These are phyloP conservation scores for Ridgeia piscesae DNA, from an alignment of 1,140 invertebrate species.

Conservation along the genomic window DNA sequence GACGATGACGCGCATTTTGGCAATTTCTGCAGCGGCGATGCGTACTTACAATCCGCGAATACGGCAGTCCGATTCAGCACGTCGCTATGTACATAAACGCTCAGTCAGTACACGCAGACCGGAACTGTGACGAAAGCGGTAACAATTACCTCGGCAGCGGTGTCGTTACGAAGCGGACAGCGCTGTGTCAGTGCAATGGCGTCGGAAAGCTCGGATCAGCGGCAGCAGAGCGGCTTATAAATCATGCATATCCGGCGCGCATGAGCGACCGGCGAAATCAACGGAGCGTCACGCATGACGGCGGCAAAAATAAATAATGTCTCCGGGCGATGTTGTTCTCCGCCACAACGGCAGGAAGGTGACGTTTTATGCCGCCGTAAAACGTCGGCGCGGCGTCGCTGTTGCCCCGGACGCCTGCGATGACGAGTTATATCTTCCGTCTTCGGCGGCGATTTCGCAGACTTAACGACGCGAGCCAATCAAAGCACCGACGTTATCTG, in stretches of 20 bases:
- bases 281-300: neutral
- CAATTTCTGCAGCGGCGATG: neutral
- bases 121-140: neutral
- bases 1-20: neutral
- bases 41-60: too few relatives aligned
- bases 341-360: neutral
- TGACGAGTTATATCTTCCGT: neutral
- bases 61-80: neutral
- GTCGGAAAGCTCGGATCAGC: neutral
- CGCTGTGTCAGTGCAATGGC: neutral
- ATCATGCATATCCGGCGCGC: constrained; percentile 3
- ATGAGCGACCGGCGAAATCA: neutral
- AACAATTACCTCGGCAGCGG: neutral
- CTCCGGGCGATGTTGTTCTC: neutral
- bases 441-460: neutral
- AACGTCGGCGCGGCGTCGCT: neutral
- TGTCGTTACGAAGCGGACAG: neutral
- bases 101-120: neutral
- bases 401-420: neutral
- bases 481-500: neutral
- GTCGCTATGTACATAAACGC: neutral
- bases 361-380: neutral
- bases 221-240: neutral
- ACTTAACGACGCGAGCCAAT: neutral
- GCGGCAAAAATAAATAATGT: neutral